A percentile compares a stretch with the other conserved stretches of the same genome.
These are phyloP conservation scores for Andrena cerasifolii DNA, from an alignment of 1,140 invertebrate genomes.

Conservation along the genomic window DNA sequence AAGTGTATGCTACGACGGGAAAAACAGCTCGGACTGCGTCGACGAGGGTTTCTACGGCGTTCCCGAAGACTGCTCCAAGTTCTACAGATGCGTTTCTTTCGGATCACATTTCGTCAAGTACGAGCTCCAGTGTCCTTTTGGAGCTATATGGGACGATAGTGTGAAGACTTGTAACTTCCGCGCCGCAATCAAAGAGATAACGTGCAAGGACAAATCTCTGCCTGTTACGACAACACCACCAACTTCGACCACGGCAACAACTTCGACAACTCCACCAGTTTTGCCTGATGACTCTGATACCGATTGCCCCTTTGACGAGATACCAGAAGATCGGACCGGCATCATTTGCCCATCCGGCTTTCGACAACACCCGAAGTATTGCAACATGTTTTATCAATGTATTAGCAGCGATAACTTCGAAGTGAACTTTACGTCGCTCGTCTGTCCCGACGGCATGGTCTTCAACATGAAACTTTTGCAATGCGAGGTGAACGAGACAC, in stretches of 20 bases:
- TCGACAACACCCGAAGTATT: constrained; percentile 89
- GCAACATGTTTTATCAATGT: constrained; percentile 91
- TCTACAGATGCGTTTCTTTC: constrained; percentile 87
- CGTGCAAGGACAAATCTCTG: constrained; percentile 10
- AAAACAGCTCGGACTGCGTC: background rate
- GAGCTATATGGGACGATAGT: constrained; percentile 87
- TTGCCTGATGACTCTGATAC: constrained; percentile 19
- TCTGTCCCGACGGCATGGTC: constrained; percentile 87
- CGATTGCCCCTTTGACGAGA: constrained; percentile 26
- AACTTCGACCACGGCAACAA: no score
- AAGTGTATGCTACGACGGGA: background rate
- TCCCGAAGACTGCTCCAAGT: constrained; percentile 86
- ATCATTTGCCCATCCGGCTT: constrained; percentile 89
- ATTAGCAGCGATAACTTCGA: constrained; percentile 80
- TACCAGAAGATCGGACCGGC: constrained; percentile 84
- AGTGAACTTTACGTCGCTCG: constrained; percentile 85
- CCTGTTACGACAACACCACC: no score
- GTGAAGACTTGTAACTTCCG: constrained; percentile 85
- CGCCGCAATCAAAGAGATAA: constrained; percentile 75
- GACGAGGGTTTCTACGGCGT: constrained; percentile 76
- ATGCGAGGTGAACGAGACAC: constrained; percentile 85
- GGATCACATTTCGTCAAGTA: constrained; percentile 83
- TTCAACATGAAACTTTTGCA: constrained; percentile 86
- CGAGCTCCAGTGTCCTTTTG: constrained; percentile 85
- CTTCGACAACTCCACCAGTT: constrained; percentile 12